phyloP scores from a whole-genome alignment of 2,113 vertebrate species.

The Lagenorhynchus albirostris region DNA sequence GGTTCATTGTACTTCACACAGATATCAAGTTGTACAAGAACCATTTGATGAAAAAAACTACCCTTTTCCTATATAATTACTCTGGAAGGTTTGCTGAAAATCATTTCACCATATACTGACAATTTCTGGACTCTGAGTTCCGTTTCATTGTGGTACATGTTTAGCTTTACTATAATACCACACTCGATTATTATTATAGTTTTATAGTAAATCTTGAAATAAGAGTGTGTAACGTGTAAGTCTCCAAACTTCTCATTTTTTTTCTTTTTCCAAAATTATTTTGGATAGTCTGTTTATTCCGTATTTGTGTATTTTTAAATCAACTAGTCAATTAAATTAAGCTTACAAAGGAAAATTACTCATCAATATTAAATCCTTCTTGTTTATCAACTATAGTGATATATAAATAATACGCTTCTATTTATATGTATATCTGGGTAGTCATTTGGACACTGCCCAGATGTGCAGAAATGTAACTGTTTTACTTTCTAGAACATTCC shows the following conservation, averaged over 20 bases:
- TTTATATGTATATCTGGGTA: background rate
- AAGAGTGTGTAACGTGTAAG: background rate
- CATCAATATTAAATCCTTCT: background rate
- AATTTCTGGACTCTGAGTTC: background rate
- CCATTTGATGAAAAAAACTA: background rate
- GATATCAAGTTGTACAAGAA: background rate
- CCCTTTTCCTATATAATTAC: background rate
- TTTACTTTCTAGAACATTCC: background rate
- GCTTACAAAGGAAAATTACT: constrained; percentile 5
- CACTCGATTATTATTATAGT: background rate
- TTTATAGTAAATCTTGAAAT: background rate
- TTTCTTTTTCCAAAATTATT: background rate
- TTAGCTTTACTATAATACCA: background rate
- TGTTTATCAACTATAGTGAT: background rate
- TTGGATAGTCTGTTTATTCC: background rate
- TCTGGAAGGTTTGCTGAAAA: background rate
- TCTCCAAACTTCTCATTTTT: background rate
- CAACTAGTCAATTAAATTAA: background rate
- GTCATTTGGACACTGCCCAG: background rate
- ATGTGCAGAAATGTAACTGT: background rate
- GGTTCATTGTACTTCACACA: background rate
- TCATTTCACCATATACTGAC: background rate
- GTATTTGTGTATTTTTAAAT: background rate
- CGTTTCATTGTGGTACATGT: background rate
- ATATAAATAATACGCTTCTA: background rate